phyloP scores from a whole-genome alignment of 2,888 invertebrate species.

The Stenolophus ochropezus region DNA sequence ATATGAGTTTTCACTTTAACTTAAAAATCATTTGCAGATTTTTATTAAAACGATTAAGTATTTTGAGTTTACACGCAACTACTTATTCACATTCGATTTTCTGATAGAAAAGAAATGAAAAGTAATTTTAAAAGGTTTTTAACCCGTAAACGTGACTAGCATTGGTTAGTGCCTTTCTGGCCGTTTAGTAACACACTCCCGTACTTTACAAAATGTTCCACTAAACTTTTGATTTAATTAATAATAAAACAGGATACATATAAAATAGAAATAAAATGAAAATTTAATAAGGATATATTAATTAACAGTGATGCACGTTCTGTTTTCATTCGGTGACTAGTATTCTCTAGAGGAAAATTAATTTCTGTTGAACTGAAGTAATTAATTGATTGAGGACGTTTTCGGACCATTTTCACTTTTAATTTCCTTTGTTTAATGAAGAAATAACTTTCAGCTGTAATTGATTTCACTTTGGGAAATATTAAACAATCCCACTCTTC shows the following conservation, averaged over 20 bases:
- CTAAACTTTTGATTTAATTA: not conserved
- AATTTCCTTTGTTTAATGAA: not conserved
- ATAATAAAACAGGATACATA: not conserved
- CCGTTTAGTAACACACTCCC: not conserved
- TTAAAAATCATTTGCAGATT: too few species aligned
- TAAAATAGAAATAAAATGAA: not conserved
- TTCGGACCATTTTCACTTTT: not conserved
- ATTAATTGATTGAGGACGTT: not conserved
- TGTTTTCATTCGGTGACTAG: not conserved
- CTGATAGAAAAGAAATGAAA: not conserved
- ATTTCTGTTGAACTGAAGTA: not conserved
- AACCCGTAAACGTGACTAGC: not conserved
- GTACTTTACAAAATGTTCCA: not conserved
- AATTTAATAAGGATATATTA: not conserved
- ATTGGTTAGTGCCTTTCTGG: not conserved
- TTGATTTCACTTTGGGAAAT: not conserved
- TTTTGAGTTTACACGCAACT: too few species aligned
- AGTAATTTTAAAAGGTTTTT: not conserved
- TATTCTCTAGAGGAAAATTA: not conserved
- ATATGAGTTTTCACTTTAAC: too few species aligned
- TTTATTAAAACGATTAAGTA: too few species aligned
- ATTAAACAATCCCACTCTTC: not conserved
- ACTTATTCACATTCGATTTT: not conserved
- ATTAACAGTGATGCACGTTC: not conserved
- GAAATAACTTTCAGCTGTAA: not conserved